phyloP scores from a whole-genome alignment of 2,797 vertebrate species.

The Phalloptychus januarius region DNA sequence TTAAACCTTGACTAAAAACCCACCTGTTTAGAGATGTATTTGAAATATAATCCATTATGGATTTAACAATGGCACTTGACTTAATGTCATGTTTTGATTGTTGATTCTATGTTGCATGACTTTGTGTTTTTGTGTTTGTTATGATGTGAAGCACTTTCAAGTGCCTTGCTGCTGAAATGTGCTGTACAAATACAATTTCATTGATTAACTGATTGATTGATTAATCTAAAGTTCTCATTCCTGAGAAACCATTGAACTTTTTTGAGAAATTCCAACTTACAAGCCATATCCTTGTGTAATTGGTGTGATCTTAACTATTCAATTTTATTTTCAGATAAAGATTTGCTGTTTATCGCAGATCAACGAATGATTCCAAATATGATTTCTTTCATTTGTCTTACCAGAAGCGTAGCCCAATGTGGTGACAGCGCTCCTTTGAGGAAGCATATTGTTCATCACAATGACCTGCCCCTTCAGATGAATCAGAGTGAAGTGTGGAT shows the following conservation, averaged over 20 bases:
- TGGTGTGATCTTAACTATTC: background rate
- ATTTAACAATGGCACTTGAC: too few species aligned
- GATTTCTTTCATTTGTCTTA: conserved; percentile 49
- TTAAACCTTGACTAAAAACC: too few species aligned
- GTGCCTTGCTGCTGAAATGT: too few species aligned
- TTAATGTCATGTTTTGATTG: too few species aligned
- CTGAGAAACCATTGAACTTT: background rate
- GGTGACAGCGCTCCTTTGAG: conserved; percentile 80
- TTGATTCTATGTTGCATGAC: too few species aligned
- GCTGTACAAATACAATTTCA: too few species aligned
- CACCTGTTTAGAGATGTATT: too few species aligned
- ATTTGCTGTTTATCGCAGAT: background rate
- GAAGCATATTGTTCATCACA: conserved; percentile 82
- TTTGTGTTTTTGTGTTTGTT: too few species aligned
- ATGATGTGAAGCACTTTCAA: too few species aligned
- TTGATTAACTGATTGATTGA: too few species aligned
- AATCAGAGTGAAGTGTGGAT: conserved; percentile 41
- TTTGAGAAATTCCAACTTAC: background rate
- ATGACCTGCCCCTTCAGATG: conserved; percentile 46
- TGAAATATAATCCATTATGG: too few species aligned
- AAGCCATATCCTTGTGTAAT: background rate
- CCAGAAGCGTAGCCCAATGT: conserved; percentile 80
- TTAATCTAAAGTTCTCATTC: background rate
- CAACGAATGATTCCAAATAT: background rate
- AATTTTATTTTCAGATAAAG: background rate